Evolutionary conservation across 2,113 vertebrate species (phyloP), one percentile per base, ranked within the genome.

Genomic region (Gavialis gangeticus): DNA sequence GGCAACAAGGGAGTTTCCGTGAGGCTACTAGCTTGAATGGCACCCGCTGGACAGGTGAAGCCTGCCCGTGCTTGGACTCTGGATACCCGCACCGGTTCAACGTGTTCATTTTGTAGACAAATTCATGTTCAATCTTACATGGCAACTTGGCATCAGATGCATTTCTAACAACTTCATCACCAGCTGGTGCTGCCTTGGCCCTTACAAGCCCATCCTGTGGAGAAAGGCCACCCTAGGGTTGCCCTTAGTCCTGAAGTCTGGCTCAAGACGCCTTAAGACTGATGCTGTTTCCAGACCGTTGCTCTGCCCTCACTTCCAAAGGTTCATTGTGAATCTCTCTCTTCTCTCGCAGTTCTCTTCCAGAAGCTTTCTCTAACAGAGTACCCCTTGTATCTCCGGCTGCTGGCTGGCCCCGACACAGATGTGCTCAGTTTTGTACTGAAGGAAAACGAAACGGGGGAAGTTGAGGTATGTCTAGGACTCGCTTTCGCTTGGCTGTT

Each of bases 401-500:
- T 99, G 89, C 94, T 99, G 19, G 98, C 98, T 0, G 99, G 99
- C 46, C 99, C 99, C 0, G 98, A 99, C 96, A 97, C 98, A 0
- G 97, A 99, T 0, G 94, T 93, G 71, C 99, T 99, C 93, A 99
- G 98, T 80, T 99, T 99, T 5, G 98, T 99, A 95, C 98, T 99
- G 30, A 99, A 99, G 95, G 99, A 99, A 94, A 99, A 99, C 0
- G 99, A 99, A 94, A 99, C 99, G 0, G 99, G 98, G 84, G 99
- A 99, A 58, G 99, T 99, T n/a, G 99, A 99, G 98, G 99, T 99
- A 91, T 37, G 95, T 85, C 21, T 2, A 55, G 15, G 56, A 5
- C 73, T 30, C 16, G 9, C 37, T 24, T 46, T 10, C 6, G 78
- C 15, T 59, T n/a, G 62, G 4, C 24, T 88, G 64, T 46, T 11